phyloP scores from a whole-genome alignment of 1,140 invertebrate species.

The Idris sp. region DNA sequence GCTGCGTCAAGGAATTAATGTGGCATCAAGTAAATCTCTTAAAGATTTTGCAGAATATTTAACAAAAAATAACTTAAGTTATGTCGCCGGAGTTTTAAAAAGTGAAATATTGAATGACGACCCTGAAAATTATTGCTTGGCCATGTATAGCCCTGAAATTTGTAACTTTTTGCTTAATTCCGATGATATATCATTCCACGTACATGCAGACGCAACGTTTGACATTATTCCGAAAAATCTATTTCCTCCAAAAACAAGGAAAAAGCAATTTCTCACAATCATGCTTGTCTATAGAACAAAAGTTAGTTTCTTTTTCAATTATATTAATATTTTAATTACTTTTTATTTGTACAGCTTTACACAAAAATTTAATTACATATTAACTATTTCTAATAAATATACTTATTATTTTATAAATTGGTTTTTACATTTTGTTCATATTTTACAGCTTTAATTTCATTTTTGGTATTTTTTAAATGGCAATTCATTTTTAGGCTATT shows the following conservation, averaged over 20 bases:
- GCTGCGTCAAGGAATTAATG: neutral
- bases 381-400: too few relatives aligned
- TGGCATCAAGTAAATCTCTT: neutral
- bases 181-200: neutral
- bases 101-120: neutral
- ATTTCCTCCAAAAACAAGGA: neutral
- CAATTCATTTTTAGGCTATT: constrained; percentile 1
- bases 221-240: constrained; percentile 6
- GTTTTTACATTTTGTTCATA: too few relatives aligned
- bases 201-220: constrained; percentile 7
- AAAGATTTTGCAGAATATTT: neutral
- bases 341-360: too few relatives aligned
- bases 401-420: too few relatives aligned
- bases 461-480: too few relatives aligned
- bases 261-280: constrained; percentile 16
- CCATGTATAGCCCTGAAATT: neutral
- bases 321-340: too few relatives aligned
- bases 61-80: neutral
- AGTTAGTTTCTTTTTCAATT: neutral
- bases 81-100: neutral
- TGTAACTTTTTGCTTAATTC: neutral
- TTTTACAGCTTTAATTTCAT: too few relatives aligned
- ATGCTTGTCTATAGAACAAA: constrained; percentile 2
- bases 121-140: neutral
- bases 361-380: too few relatives aligned